phyloP scores from a whole-genome alignment of 37 sponge, comb jelly and placozoan species.

The Diacarnus erythraeanus region DNA sequence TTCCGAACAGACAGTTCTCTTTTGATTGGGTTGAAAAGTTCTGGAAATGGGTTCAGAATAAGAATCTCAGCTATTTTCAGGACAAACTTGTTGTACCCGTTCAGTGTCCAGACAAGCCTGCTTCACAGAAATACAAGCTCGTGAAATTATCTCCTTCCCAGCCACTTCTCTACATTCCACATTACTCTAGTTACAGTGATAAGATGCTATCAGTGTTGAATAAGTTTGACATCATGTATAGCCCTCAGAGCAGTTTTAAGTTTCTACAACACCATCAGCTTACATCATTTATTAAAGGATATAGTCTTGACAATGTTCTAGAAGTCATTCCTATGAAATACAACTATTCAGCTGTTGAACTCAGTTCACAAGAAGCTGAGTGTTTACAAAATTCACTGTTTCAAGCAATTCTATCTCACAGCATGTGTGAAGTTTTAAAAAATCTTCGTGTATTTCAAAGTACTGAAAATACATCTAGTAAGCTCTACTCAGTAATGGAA shows the following conservation, averaged over 20 bases:
- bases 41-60: constrained; percentile 44
- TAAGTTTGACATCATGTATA: neutral
- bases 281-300: neutral
- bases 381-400: constrained; percentile 7
- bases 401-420: neutral
- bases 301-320: neutral
- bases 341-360: constrained; percentile 10
- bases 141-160: neutral
- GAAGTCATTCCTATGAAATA: neutral
- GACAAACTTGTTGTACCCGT: constrained; percentile 29
- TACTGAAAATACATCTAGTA: neutral
- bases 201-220: neutral
- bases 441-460: constrained; percentile 11
- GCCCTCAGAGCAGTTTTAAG: neutral
- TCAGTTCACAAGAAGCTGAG: neutral
- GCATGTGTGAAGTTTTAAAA: neutral
- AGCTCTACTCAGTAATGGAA: constrained; percentile 15
- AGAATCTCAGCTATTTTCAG: constrained; percentile 8
- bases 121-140: neutral
- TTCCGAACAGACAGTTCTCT: constrained; percentile 6
- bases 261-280: too few relatives aligned
- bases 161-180: neutral
- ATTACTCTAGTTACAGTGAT: neutral
- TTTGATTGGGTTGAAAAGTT: constrained; percentile 31
- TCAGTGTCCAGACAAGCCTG: neutral